Conservation (phyloP, 2,797 vertebrate species). For the Brachyalestes nurse region DNA sequence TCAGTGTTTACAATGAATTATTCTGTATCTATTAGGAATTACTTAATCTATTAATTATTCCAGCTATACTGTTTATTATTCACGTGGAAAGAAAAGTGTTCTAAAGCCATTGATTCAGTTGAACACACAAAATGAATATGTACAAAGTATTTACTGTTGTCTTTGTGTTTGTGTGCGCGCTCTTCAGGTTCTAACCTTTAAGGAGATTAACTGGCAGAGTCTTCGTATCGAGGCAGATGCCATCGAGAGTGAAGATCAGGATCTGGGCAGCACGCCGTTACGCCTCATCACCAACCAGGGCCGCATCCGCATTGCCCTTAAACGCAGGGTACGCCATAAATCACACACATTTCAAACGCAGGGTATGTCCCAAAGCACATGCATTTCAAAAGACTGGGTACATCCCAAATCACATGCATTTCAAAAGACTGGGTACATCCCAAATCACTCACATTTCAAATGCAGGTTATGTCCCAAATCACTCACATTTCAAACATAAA, state of each 20-base stretch:
- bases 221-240: conserved; percentile 96
- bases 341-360: background rate
- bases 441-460: background rate
- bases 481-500: too few relatives aligned
- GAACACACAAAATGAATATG: too few relatives aligned
- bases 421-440: background rate
- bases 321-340: conserved; percentile 86
- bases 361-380: background rate
- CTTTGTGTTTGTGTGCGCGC: conserved; percentile 43
- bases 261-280: conserved; percentile 89
- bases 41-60: too few relatives aligned
- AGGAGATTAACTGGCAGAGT: conserved; percentile 98
- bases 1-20: too few relatives aligned
- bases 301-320: conserved; percentile 93
- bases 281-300: conserved; percentile 99
- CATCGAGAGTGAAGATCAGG: conserved; percentile 91
- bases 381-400: background rate
- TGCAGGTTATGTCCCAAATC: too few relatives aligned
- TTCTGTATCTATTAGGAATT: too few relatives aligned
- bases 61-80: too few relatives aligned
- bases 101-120: too few relatives aligned
- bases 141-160: too few relatives aligned
- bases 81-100: too few relatives aligned
- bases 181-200: conserved; percentile 93
- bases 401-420: too few relatives aligned